phyloP scores from a whole-genome alignment of 2,888 invertebrate genomes.

The Apodemia mormo region DNA sequence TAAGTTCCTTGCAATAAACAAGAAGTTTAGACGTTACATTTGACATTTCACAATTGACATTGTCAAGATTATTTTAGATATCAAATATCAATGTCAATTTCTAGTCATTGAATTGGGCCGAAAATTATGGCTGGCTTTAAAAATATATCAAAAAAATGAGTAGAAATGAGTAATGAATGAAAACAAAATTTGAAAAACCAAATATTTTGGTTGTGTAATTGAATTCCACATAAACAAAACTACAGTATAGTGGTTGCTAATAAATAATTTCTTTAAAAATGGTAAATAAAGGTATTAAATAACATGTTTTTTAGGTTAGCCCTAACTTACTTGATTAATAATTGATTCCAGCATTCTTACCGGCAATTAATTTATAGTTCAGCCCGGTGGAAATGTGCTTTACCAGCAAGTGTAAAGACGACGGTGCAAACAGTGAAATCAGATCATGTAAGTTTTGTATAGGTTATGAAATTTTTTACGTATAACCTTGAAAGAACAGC shows the following conservation, averaged over 20 bases:
- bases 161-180: slow-evolving; percentile 1
- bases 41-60: too few species aligned
- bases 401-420: slow-evolving; percentile 64
- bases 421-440: slow-evolving; percentile 53
- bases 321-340: slow-evolving; percentile 45
- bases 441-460: slow-evolving; percentile 56
- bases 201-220: slow-evolving; percentile 1
- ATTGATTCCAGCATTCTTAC: slow-evolving; percentile 68
- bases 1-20: too few species aligned
- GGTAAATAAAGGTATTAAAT: slow-evolving; percentile 12
- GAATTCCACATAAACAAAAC: neutral
- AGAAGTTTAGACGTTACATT: too few species aligned
- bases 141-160: neutral
- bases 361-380: slow-evolving; percentile 70
- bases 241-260: slow-evolving; percentile 1
- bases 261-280: slow-evolving; percentile 17
- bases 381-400: slow-evolving; percentile 70
- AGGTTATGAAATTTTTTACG: neutral
- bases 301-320: slow-evolving; percentile 51
- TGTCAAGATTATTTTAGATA: too few species aligned
- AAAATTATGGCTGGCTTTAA: neutral
- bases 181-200: neutral
- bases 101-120: too few species aligned
- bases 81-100: too few species aligned
- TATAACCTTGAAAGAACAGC: slow-evolving; percentile 20